These are phyloP conservation scores for Acanthosepion esculentum DNA, from an alignment of 2,888 invertebrate species.

Conservation along the genomic window DNA sequence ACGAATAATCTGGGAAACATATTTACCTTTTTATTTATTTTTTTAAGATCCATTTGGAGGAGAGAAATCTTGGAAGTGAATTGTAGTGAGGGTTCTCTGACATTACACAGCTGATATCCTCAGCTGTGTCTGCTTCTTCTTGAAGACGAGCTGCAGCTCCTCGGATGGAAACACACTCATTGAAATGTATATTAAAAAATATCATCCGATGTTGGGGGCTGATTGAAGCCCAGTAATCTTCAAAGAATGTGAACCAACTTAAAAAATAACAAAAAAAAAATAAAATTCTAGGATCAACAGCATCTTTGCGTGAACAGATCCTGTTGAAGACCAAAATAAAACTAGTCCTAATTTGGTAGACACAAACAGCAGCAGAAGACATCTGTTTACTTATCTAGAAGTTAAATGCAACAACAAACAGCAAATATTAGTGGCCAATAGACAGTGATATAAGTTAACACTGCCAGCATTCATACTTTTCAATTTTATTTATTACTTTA, in stretches of 20 bases:
- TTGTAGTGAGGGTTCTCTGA: background rate
- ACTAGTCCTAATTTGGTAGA: background rate
- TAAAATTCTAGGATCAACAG: background rate
- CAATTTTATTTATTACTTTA: too few species aligned
- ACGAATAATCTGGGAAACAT: conserved; percentile 7
- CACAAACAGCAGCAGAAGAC: conserved; percentile 15
- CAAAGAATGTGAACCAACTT: background rate
- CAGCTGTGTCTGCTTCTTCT: conserved; percentile 15
- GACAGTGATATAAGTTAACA: background rate
- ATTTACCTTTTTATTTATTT: background rate
- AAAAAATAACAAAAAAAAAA: background rate
- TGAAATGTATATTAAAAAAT: too few species aligned
- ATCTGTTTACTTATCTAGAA: conserved; percentile 6
- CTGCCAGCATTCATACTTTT: background rate
- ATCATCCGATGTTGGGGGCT: too few species aligned
- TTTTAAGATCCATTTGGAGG: background rate
- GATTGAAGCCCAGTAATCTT: too few species aligned
- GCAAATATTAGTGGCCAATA: background rate
- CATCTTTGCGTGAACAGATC: background rate
- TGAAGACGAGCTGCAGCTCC: background rate
- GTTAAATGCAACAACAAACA: background rate
- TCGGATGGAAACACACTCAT: background rate
- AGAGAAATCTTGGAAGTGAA: background rate
- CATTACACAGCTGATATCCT: background rate
- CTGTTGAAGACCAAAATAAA: background rate